phyloP scores from a whole-genome alignment of 2,888 invertebrate species.

The Drosophila kambysellisi region DNA sequence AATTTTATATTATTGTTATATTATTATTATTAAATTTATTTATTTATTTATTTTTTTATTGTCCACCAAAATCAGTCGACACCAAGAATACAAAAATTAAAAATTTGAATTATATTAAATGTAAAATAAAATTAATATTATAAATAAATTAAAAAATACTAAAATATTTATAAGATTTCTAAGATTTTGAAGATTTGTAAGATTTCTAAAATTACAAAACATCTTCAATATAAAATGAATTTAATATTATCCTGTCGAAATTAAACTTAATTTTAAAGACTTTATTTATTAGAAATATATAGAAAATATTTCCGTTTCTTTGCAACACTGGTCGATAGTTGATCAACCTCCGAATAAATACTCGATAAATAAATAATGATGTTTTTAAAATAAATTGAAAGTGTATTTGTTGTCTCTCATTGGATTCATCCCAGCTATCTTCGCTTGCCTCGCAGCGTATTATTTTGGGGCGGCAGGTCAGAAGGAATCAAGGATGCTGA shows the following conservation, averaged over 20 bases:
- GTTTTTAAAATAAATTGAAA: neutral
- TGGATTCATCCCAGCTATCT: neutral
- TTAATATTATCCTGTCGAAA: neutral
- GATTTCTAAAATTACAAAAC: neutral
- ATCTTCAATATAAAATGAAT: neutral
- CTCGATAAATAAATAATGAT: neutral
- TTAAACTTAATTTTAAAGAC: neutral
- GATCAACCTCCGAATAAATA: neutral
- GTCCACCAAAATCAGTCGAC: too few relatives aligned
- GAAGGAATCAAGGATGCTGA: slow-evolving; percentile 21
- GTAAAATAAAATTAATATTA: too few relatives aligned
- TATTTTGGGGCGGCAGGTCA: slow-evolving; percentile 17
- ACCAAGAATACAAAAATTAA: too few relatives aligned
- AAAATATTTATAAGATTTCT: too few relatives aligned
- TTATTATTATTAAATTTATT: too few relatives aligned
- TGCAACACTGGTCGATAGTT: neutral
- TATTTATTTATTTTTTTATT: too few relatives aligned
- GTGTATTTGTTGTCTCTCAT: slow-evolving; percentile 29
- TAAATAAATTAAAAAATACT: too few relatives aligned
- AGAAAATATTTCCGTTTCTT: neutral
- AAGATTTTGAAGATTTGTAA: too few relatives aligned
- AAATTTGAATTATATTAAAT: too few relatives aligned
- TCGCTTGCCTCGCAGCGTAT: slow-evolving; percentile 8
- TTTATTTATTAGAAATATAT: neutral
- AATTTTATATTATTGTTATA: neutral